Percentiles rank a stretch among this genome's conserved stretches.
Evolutionary conservation across 2,113 vertebrate genomes (phyloP).

Genomic region (Chinchilla lanigera): DNA sequence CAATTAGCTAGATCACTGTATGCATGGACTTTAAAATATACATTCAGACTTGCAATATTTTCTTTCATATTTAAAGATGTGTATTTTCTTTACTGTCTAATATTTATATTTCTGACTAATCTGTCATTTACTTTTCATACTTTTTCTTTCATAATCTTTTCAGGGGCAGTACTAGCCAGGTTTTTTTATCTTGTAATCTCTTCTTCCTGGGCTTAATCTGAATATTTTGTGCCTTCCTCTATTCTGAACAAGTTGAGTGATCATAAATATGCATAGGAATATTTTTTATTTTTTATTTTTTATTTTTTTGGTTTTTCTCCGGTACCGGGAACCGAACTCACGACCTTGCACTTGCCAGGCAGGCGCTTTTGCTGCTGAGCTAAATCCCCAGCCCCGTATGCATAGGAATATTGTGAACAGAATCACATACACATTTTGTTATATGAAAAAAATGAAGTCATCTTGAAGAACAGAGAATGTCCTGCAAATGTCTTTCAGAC

Average conservation of each 20-base stretch:
- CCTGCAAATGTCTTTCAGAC: background rate
- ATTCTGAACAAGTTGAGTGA: background rate
- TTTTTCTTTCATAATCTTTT: background rate
- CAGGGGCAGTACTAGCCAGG: background rate
- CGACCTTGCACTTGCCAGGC: too few relatives aligned
- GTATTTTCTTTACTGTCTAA: background rate
- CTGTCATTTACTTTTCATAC: background rate
- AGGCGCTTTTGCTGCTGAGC: too few relatives aligned
- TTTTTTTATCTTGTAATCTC: background rate
- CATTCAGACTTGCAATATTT: background rate
- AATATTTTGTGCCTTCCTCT: background rate
- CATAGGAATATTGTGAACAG: background rate
- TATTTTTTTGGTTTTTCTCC: too few relatives aligned
- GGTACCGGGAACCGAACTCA: too few relatives aligned
- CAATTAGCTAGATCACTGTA: background rate
- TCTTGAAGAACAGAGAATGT: background rate
- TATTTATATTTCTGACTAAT: too few relatives aligned
- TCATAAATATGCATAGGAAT: background rate
- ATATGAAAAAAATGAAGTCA: background rate
- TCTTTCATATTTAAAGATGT: background rate
- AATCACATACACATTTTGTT: background rate
- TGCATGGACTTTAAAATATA: background rate
- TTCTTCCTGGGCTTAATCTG: constrained; percentile 4
- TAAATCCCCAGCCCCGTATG: too few relatives aligned
- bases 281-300: too few relatives aligned